Evolutionary conservation across 2,113 vertebrate species (phyloP).

Genomic region (Solea solea): DNA sequence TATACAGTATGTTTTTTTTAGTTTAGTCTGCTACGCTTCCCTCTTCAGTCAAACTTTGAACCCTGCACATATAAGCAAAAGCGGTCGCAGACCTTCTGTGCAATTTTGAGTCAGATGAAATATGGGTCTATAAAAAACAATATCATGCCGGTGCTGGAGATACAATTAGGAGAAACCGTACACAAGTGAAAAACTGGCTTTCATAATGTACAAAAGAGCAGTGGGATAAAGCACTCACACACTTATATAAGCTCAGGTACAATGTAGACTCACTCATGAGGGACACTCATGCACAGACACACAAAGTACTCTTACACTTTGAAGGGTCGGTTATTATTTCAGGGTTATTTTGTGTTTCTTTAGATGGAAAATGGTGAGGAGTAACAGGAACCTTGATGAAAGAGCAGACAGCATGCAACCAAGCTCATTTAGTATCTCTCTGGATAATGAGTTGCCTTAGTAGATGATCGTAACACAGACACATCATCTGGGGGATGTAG

Average conservation of each 20-base stretch:
- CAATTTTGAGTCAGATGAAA: constrained; percentile 1
- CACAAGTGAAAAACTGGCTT: constrained; percentile 18
- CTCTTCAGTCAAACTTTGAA: constrained; percentile 24
- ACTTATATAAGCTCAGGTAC: constrained; percentile 15
- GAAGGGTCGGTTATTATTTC: constrained; percentile 10
- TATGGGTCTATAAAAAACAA: not conserved
- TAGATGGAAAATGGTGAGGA: not conserved
- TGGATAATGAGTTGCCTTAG: not conserved
- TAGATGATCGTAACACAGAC: constrained; percentile 1
- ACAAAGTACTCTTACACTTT: not conserved
- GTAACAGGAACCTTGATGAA: not conserved
- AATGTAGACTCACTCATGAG: not conserved
- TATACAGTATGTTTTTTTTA: not conserved
- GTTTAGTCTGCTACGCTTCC: not conserved
- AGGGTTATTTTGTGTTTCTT: constrained; percentile 21
- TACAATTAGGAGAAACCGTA: constrained; percentile 6
- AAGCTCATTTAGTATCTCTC: not conserved
- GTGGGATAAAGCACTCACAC: constrained; percentile 14
- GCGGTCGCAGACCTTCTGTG: constrained; percentile 1
- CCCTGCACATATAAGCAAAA: not conserved
- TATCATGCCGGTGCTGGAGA: not conserved
- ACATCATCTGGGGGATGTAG: too few species aligned
- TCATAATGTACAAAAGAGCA: constrained; percentile 24
- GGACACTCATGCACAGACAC: constrained; percentile 1
- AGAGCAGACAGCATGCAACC: not conserved